phyloP scores from a whole-genome alignment of 1,140 invertebrate genomes.

The Agrilus planipennis region DNA sequence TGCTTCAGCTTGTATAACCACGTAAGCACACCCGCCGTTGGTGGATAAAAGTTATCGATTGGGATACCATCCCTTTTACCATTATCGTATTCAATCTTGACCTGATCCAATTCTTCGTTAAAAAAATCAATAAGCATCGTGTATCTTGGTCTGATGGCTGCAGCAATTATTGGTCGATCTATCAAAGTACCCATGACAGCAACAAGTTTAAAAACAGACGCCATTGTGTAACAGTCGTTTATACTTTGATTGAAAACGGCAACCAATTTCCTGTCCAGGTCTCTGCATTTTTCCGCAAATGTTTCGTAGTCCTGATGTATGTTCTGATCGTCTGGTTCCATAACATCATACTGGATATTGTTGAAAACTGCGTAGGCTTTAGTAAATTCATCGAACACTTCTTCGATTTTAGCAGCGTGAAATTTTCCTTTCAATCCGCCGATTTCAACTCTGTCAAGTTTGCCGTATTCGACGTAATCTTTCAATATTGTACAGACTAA shows the following conservation, averaged over 20 bases:
- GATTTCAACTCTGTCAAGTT: constrained; percentile 78
- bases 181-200: constrained; percentile 61
- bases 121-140: constrained; percentile 43
- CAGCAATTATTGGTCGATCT: constrained; percentile 56
- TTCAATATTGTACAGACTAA: constrained; percentile 56
- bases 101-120: constrained; percentile 49
- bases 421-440: constrained; percentile 62
- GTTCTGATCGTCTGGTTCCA: constrained; percentile 52
- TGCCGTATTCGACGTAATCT: constrained; percentile 66
- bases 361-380: constrained; percentile 54
- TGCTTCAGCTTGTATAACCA: constrained; percentile 57
- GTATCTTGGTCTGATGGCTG: constrained; percentile 50
- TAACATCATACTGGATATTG: constrained; percentile 53
- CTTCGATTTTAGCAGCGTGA: constrained; percentile 39
- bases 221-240: constrained; percentile 61
- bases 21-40: constrained; percentile 56
- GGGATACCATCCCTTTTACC: constrained; percentile 38
- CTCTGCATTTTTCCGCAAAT: constrained; percentile 43
- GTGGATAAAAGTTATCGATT: constrained; percentile 58
- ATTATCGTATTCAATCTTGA: constrained; percentile 46
- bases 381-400: constrained; percentile 57
- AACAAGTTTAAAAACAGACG: constrained; percentile 50
- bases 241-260: constrained; percentile 64
- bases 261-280: constrained; percentile 61
- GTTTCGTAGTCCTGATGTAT: constrained; percentile 51